Percentiles rank a stretch among this genome's conserved stretches.
These are phyloP conservation scores for Yponomeuta malinellus DNA, from an alignment of 2,888 invertebrate species.

Conservation along the genomic window DNA sequence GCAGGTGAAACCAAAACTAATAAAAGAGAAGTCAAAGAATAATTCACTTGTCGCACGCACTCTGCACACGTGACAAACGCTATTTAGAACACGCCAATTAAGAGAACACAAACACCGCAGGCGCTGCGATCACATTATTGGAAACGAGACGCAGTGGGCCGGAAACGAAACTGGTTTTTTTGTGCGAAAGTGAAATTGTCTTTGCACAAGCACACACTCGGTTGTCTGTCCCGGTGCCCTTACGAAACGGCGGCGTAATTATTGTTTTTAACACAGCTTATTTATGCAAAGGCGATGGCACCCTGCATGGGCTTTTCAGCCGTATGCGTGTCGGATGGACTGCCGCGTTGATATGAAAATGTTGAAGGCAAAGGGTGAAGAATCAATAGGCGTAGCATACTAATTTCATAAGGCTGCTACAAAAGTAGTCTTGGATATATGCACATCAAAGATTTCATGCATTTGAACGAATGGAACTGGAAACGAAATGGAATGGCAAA, in stretches of 20 bases:
- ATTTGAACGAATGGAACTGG: no score
- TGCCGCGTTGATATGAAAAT: no score
- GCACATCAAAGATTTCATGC: no score
- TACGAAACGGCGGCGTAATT: slow-evolving; percentile 1
- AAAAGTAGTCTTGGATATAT: no score
- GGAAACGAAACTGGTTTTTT: not conserved
- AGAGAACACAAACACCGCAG: not conserved
- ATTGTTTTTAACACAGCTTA: not conserved
- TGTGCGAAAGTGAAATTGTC: slow-evolving; percentile 5
- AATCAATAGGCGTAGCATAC: no score
- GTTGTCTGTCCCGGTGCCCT: not conserved
- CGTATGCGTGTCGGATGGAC: no score
- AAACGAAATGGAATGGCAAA: no score
- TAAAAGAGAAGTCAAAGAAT: not conserved
- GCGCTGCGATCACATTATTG: not conserved
- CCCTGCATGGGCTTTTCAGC: not conserved
- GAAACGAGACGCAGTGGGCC: not conserved
- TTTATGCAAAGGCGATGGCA: not conserved
- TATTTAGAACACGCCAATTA: not conserved
- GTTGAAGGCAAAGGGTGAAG: no score
- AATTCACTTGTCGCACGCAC: not conserved
- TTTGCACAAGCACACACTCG: not conserved
- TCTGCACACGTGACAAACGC: not conserved
- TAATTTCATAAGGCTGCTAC: no score
- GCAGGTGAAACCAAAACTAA: not conserved